These are phyloP conservation scores for Bergia puertoricense DNA, from an alignment of 92 coral and sea anemone genomes.

Conservation along the genomic window DNA sequence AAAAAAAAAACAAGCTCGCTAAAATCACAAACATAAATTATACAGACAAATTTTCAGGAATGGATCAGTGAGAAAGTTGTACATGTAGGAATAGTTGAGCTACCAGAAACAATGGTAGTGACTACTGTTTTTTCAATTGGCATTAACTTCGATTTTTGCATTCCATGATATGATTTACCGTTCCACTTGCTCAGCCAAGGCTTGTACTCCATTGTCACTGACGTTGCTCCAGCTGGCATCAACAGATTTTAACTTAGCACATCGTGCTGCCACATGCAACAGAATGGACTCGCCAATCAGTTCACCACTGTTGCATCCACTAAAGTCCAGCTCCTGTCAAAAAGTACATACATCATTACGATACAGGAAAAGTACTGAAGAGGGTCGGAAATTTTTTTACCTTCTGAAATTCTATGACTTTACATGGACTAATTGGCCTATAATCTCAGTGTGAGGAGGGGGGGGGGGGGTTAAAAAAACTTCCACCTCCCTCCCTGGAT, in stretches of 20 bases:
- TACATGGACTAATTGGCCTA: no score
- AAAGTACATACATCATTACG: not conserved
- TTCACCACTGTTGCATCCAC: constrained; percentile 93
- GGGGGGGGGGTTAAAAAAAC: no score
- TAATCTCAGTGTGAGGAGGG: no score
- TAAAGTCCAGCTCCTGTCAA: constrained; percentile 86
- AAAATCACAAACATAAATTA: no score
- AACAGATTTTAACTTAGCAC: constrained; percentile 75
- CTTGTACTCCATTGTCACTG: constrained; percentile 94
- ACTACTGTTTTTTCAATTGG: not conserved
- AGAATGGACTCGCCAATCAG: constrained; percentile 95
- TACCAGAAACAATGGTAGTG: not conserved
- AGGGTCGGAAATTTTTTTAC: no score
- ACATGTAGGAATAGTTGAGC: not conserved
- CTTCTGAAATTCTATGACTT: no score
- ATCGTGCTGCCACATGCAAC: constrained; percentile 92
- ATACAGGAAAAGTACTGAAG: not conserved
- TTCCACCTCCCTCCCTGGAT: no score
- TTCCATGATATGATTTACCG: constrained; percentile 53
- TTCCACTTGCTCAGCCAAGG: constrained; percentile 81
- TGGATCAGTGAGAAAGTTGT: not conserved
- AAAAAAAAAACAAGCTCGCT: no score
- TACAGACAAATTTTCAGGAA: not conserved
- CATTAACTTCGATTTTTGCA: not conserved
- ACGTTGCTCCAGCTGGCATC: constrained; percentile 99